phyloP scores from a whole-genome alignment of 1,140 invertebrate genomes.

The Paraescarpia echinospica region DNA sequence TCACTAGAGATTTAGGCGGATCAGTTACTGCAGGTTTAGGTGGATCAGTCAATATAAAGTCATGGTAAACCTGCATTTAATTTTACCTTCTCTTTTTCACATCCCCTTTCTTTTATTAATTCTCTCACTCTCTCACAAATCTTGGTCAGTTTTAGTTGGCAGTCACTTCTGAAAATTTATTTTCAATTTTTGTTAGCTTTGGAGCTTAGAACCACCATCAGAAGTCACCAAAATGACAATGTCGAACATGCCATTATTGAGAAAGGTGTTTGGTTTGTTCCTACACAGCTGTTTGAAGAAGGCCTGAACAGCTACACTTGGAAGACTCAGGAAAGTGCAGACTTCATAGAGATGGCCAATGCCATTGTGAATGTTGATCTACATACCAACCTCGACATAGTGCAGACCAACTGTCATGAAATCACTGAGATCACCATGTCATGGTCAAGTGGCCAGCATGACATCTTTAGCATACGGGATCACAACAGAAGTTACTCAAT shows the following conservation, averaged over 20 bases:
- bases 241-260: background rate
- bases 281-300: constrained; percentile 38
- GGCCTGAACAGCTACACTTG: constrained; percentile 53
- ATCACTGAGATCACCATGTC: constrained; percentile 49
- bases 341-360: constrained; percentile 56
- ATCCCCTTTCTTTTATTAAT: no score
- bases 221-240: background rate
- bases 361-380: constrained; percentile 53
- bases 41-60: no score
- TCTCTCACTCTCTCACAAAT: no score
- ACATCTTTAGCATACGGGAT: constrained; percentile 47
- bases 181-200: background rate
- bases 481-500: constrained; percentile 46
- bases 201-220: background rate
- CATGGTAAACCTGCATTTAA: no score
- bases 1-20: no score
- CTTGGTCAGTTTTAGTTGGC: no score
- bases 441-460: constrained; percentile 44
- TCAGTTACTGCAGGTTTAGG: no score
- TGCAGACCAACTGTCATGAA: constrained; percentile 54
- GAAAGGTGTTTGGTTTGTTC: background rate
- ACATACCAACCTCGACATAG: constrained; percentile 53
- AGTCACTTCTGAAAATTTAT: background rate
- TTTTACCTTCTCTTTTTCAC: no score
- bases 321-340: constrained; percentile 55